Conservation (phyloP, 2,797 vertebrate species). For the Malurus splendens region DNA sequence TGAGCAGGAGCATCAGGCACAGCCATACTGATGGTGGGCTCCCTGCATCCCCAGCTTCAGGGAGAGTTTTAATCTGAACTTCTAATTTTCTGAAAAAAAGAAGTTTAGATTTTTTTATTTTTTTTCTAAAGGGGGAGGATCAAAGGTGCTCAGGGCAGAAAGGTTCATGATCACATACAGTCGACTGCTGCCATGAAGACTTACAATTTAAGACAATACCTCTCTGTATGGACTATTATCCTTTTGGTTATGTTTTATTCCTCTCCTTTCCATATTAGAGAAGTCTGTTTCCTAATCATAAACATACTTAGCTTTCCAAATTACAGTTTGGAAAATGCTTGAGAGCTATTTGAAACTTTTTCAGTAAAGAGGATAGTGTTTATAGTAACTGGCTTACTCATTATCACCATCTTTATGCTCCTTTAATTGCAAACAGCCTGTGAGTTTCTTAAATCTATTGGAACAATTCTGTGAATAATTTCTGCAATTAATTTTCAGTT, state of each 20-base stretch:
- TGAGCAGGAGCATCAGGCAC: background rate
- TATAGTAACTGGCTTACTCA: background rate
- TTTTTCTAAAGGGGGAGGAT: accelerated
- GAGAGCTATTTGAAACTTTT: background rate
- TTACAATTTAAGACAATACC: background rate
- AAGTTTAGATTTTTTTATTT: background rate
- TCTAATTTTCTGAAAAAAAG: background rate
- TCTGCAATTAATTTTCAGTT: background rate
- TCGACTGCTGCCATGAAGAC: background rate
- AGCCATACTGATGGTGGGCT: background rate
- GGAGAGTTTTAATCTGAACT: background rate
- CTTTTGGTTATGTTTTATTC: background rate
- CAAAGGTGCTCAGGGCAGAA: background rate
- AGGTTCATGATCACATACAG: background rate
- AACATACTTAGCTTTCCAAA: background rate
- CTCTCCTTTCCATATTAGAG: background rate
- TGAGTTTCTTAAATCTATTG: background rate
- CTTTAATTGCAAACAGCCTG: background rate
- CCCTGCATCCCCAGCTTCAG: background rate
- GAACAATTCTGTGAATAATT: background rate
- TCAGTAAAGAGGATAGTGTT: background rate
- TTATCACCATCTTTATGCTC: background rate
- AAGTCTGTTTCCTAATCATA: background rate
- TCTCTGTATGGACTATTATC: background rate
- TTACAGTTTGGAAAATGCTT: background rate